Evolutionary conservation across 2,888 invertebrate species (phyloP).

Genomic region (Neria commutata): DNA sequence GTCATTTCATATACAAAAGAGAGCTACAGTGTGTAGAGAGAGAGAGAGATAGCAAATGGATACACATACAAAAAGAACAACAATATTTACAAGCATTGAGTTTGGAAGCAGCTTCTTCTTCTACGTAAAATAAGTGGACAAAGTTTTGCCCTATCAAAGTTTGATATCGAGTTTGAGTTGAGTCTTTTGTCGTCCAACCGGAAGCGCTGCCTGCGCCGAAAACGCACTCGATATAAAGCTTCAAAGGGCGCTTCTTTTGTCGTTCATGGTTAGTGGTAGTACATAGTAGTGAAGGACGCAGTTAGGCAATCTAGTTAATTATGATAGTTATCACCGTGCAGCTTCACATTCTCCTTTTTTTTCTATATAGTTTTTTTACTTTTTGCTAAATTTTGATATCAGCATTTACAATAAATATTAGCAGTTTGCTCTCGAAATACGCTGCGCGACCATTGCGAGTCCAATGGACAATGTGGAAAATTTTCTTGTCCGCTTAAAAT

Average conservation of each 20-base stretch:
- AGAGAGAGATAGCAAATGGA: not conserved
- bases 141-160: too few species aligned
- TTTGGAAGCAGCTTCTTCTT: too few species aligned
- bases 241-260: too few species aligned
- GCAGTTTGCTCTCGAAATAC: not conserved
- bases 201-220: too few species aligned
- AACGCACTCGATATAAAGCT: too few species aligned
- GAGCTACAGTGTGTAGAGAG: not conserved
- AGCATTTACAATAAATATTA: not conserved
- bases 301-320: not conserved
- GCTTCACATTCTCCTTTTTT: not conserved
- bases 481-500: not conserved
- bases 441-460: too few species aligned
- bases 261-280: too few species aligned
- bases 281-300: too few species aligned
- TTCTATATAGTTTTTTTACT: not conserved
- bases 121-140: too few species aligned
- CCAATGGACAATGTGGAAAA: not conserved
- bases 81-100: conserved; percentile 28
- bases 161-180: too few species aligned
- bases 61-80: conserved; percentile 3
- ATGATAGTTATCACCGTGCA: conserved; percentile 19
- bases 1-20: conserved; percentile 40
- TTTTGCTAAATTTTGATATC: too few species aligned
- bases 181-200: too few species aligned